Percentiles rank a stretch among this genome's conserved stretches.
These are phyloP conservation scores for Nephrotoma flavescens DNA, from an alignment of 2,888 invertebrate species.

Conservation along the genomic window DNA sequence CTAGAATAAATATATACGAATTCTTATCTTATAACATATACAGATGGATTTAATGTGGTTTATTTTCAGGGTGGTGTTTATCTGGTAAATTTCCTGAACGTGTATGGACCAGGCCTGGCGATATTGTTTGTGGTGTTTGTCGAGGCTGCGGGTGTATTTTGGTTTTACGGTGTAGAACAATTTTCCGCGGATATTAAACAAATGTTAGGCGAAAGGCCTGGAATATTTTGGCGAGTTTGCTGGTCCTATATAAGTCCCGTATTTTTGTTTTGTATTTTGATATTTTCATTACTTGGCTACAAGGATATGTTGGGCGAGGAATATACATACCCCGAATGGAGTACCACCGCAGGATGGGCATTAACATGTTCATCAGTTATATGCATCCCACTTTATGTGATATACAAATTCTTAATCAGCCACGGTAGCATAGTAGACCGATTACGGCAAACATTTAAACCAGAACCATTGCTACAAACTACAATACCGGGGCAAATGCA, in stretches of 20 bases:
- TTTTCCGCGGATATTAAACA: slow-evolving; percentile 67
- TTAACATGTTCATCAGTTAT: slow-evolving; percentile 73
- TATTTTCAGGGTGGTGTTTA: slow-evolving; percentile 66
- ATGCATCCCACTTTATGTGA: slow-evolving; percentile 70
- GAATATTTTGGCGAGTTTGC: slow-evolving; percentile 65
- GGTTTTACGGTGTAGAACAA: slow-evolving; percentile 74
- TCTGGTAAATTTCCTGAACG: slow-evolving; percentile 72
- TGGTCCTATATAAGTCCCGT: slow-evolving; percentile 81
- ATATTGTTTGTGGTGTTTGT: slow-evolving; percentile 84
- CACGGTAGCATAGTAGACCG: slow-evolving; percentile 37
- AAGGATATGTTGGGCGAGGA: slow-evolving; percentile 63
- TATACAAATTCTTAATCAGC: slow-evolving; percentile 59
- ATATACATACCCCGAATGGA: slow-evolving; percentile 68
- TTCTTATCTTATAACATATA: neutral
- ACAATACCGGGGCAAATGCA: slow-evolving; percentile 29
- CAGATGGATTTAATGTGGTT: neutral
- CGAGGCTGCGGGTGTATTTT: slow-evolving; percentile 78
- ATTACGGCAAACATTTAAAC: slow-evolving; percentile 21
- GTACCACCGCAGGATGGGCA: slow-evolving; percentile 63
- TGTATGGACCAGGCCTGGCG: slow-evolving; percentile 75
- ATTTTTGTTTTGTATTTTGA: slow-evolving; percentile 67
- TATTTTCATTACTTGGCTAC: slow-evolving; percentile 67
- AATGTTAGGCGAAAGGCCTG: slow-evolving; percentile 70
- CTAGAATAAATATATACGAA: neutral
- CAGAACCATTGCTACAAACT: slow-evolving; percentile 23